Evolutionary conservation across 2,113 vertebrate genomes (phyloP).

Genomic region (Halichoeres trimaculatus): DNA sequence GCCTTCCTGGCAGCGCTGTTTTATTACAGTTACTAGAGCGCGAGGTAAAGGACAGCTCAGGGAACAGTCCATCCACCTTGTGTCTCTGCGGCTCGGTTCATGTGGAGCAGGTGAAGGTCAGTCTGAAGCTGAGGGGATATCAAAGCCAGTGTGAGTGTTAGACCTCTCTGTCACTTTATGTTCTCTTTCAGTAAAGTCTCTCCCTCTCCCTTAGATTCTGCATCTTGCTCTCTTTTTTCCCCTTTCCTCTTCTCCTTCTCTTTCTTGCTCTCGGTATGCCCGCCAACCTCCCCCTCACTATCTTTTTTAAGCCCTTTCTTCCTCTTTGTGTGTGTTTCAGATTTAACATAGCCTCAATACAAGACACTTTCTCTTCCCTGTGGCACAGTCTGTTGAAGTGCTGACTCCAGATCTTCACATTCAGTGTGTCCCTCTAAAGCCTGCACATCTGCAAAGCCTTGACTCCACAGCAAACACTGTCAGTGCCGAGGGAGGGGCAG

Average conservation of each 20-base stretch:
- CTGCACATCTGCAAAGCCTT: slow-evolving; percentile 56
- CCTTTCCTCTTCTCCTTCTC: slow-evolving; percentile 15
- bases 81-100: slow-evolving; percentile 69
- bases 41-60: slow-evolving; percentile 73
- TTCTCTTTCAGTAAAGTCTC: slow-evolving; percentile 57
- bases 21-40: slow-evolving; percentile 77
- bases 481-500: slow-evolving; percentile 7
- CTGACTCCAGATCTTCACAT: slow-evolving; percentile 67
- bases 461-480: slow-evolving; percentile 35
- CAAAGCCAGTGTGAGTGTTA: slow-evolving; percentile 74
- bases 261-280: slow-evolving; percentile 39
- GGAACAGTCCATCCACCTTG: slow-evolving; percentile 75
- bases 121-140: slow-evolving; percentile 76
- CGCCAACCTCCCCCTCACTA: slow-evolving; percentile 36
- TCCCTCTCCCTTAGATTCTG: slow-evolving; percentile 23
- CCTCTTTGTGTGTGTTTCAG: slow-evolving; percentile 44
- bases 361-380: slow-evolving; percentile 62
- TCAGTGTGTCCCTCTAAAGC: slow-evolving; percentile 54
- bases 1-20: slow-evolving; percentile 70
- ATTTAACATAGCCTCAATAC: slow-evolving; percentile 54
- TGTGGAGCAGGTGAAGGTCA: slow-evolving; percentile 82
- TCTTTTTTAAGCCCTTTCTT: slow-evolving; percentile 43
- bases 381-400: slow-evolving; percentile 69
- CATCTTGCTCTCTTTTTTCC: slow-evolving; percentile 19
- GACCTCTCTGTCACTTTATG: slow-evolving; percentile 74